Base-by-base conservation (phyloP, 2,113 vertebrate genomes). In the Micromys minutus region DNA sequence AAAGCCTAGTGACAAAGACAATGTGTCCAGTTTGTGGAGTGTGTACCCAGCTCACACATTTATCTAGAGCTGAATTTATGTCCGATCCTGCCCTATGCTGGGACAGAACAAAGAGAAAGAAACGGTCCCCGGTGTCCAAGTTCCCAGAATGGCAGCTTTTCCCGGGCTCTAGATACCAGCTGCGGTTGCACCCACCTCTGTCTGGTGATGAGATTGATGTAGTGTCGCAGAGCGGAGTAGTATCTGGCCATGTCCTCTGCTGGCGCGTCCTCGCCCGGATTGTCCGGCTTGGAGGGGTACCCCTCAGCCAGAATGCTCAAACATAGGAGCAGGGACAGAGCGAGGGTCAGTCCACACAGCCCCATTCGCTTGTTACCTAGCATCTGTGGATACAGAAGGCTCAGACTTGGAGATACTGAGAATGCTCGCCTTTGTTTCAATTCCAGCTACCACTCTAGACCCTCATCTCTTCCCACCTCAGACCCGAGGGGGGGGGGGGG, bases 151-250 rank as follows among this genome's bases (percentile, higher is more conserved):
- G 24, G 34, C 1, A 5, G 10, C 19, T 11, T 36, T 1, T 29
- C 50, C 0, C 11, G 50, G 47, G 24, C 39, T 42, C 0, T 0
- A 63, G 80, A 29, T 10, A 47, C 10, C 13, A 15, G 22, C 50
- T 5, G 0, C 5, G 2, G 10, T 11, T 36, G 57, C 86, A 97
- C 98, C 95, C 98, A 99, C 99, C 99, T 99, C 98, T 99, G 99
- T 98, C 99, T 98, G 96, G 99, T 99, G 98, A 99, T 99, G 95
- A 99, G 99, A 97, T 99, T 99, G 98, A 99, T 99, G 98, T 99
- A 99, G 98, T 99, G 99, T 98, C 99, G 99, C 98, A 99, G 98
- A 77, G 99, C 99, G 24, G 99, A 99, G 98, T 99, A 99, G 98
- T 99, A 99, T 98, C 99, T 99, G 98, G 99, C 99, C 98, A 99